These are phyloP conservation scores for Drosophila orosa DNA, from an alignment of 1,140 invertebrate species.

Conservation along the genomic window DNA sequence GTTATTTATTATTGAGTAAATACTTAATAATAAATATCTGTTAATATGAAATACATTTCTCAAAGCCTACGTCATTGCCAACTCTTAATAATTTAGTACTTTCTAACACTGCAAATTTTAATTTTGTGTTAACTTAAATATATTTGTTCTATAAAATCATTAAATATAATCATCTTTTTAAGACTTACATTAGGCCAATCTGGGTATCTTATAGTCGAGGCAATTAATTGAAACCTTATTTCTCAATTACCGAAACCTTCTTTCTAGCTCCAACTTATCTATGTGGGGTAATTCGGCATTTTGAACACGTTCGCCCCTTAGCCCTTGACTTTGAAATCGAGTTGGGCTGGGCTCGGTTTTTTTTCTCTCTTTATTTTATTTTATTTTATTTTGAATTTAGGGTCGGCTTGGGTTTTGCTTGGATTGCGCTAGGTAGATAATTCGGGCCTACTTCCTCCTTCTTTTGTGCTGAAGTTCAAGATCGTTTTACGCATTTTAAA, in stretches of 20 bases:
- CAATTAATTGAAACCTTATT: not conserved
- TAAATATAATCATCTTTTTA: too few relatives aligned
- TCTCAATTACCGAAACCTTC: not conserved
- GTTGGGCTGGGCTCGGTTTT: constrained; percentile 23
- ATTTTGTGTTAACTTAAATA: not conserved
- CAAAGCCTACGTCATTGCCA: not conserved
- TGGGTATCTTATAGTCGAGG: not conserved
- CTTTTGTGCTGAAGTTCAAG: constrained; percentile 71
- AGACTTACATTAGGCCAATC: too few relatives aligned
- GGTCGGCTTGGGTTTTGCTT: constrained; percentile 10
- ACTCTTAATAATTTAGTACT: not conserved
- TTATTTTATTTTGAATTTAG: constrained; percentile 1
- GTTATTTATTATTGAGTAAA: too few relatives aligned
- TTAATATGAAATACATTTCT: too few relatives aligned
- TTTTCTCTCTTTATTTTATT: too few relatives aligned
- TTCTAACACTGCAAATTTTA: not conserved
- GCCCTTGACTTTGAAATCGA: constrained; percentile 71
- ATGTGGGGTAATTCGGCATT: constrained; percentile 42
- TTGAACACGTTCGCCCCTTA: constrained; percentile 64
- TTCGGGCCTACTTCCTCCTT: constrained; percentile 53
- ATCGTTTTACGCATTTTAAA: constrained; percentile 74
- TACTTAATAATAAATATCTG: not conserved
- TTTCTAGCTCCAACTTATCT: constrained; percentile 6
- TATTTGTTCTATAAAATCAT: not conserved
- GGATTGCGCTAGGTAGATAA: constrained; percentile 28